Evolutionary conservation across 2,797 vertebrate species (phyloP).

Genomic region (Chaenodraco wilsoni): DNA sequence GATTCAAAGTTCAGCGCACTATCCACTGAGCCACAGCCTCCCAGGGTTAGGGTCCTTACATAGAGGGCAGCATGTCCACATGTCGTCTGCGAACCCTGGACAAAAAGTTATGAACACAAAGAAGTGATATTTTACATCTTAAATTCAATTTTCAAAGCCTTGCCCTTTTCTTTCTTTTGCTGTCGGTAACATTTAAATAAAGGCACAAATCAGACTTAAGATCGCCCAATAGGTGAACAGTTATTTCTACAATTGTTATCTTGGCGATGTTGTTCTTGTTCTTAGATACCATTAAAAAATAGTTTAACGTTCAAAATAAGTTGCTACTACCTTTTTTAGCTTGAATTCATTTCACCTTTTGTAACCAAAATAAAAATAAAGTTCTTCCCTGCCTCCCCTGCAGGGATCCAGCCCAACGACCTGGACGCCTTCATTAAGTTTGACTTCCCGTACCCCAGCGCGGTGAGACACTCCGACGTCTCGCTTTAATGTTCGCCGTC

Average conservation of each 20-base stretch:
- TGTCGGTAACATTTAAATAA: not conserved
- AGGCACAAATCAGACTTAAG: not conserved
- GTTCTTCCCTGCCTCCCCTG: not conserved
- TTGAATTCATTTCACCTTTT: not conserved
- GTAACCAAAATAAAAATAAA: no score
- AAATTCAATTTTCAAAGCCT: not conserved
- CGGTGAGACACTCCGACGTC: conserved; percentile 80
- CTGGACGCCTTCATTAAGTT: conserved; percentile 93
- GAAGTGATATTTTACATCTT: not conserved
- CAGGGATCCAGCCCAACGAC: conserved; percentile 91
- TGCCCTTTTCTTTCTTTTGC: not conserved
- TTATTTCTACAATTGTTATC: not conserved
- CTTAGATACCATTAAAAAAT: not conserved
- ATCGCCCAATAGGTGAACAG: not conserved
- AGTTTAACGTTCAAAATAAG: not conserved
- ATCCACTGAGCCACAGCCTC: no score
- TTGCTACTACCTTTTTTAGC: not conserved
- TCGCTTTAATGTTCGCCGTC: rapidly evolving
- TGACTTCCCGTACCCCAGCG: conserved; percentile 94
- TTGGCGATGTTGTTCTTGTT: not conserved
- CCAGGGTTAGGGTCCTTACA: no score
- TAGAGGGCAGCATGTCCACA: not conserved
- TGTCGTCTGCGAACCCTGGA: not conserved
- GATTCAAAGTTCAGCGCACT: no score
- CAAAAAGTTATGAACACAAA: not conserved